These are phyloP conservation scores for Choloepus didactylus DNA, from an alignment of 2,797 vertebrate species.

Conservation along the genomic window DNA sequence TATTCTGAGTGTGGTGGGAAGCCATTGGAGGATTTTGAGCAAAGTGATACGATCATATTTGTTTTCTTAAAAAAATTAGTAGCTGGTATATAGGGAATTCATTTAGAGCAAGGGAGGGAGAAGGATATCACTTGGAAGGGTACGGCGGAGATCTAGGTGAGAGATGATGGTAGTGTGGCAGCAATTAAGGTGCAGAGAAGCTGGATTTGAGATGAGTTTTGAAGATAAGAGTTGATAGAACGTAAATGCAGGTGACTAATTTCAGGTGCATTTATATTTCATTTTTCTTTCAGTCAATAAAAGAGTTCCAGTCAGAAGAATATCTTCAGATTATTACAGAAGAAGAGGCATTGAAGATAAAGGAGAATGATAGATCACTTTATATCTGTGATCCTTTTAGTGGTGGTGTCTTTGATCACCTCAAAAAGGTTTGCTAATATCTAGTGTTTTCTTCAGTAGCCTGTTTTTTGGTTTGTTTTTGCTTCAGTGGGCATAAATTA, in stretches of 20 bases:
- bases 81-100: not conserved
- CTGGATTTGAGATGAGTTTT: constrained; percentile 26
- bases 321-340: constrained; percentile 93
- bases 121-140: not conserved
- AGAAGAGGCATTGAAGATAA: constrained; percentile 90
- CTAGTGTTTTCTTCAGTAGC: not conserved
- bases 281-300: constrained; percentile 91
- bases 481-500: not conserved
- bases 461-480: constrained; percentile 8
- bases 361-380: constrained; percentile 95
- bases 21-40: not conserved
- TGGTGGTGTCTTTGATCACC: constrained; percentile 93
- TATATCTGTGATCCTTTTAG: constrained; percentile 96
- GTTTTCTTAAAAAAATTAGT: constrained; percentile 9
- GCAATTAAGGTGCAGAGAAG: not conserved
- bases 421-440: constrained; percentile 91
- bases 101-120: not conserved
- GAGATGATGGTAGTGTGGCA: not conserved
- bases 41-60: not conserved
- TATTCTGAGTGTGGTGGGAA: not conserved
- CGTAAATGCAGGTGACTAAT: constrained; percentile 15
- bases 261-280: constrained; percentile 43
- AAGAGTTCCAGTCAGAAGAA: constrained; percentile 96
- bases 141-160: not conserved
- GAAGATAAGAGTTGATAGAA: not conserved